Evolutionary conservation across 2,113 vertebrate genomes (phyloP), one percentile per base, ranked within the genome.

Genomic region (Hymenochirus boettgeri): DNA sequence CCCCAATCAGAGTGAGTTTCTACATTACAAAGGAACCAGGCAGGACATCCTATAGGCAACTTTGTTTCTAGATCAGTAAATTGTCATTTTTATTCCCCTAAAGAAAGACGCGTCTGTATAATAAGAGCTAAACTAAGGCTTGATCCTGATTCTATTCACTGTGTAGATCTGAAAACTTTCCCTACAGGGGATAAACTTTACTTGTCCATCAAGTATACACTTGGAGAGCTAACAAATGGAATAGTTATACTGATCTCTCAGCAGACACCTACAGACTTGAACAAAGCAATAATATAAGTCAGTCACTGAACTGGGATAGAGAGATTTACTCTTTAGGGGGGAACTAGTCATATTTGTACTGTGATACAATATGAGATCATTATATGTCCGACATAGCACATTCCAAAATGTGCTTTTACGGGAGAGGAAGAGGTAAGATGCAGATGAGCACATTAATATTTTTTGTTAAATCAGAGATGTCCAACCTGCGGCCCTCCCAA

Each of bases 81-180:
- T 1, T 0, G 33, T 65, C 19, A 62, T 55, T 37, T 31, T 71
- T 29, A 55, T 51, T 35, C n/a, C 45, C 52, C 51, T 61, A 65
- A 26, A n/a, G 57, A 33, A 6, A 1, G 19, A 22, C 48, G 29
- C 0, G 13, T 62, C 57, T 69, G 59, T 65, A 53, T 5, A 0
- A 7, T 62, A 55, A 57, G 62, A 63, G 71, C 52, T 15, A n/a
- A 7, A 52, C 64, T 23, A 62, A 75, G 55, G 71, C 1, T 1
- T 23, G 54, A 67, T 31, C 66, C 73, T 0, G 0, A 71, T 55
- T 74, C 54, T 51, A 11, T 60, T 57, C 0, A 1, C 33, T 57
- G 21, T 56, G 23, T 18, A 54, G 54, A 72, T 57, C 53, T 13
- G 45, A 77, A 77, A 77, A 56, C 54, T 8, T 42, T 54, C 64